Percentiles rank a stretch among this genome's conserved stretches.
These are phyloP conservation scores for Aepyceros melampus DNA, from an alignment of 2,113 vertebrate species.

Conservation along the genomic window DNA sequence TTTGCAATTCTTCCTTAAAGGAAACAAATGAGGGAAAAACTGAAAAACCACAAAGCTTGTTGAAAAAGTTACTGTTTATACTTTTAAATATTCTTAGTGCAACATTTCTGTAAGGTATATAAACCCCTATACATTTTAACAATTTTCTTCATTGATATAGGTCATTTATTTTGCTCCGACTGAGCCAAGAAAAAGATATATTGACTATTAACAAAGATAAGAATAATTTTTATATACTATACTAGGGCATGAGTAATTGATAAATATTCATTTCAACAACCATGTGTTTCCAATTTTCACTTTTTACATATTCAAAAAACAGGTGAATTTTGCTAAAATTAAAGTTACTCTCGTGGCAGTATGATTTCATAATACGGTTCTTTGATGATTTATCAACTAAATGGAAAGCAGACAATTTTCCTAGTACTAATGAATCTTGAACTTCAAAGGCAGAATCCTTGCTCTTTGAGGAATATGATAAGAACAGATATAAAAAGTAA, in stretches of 20 bases:
- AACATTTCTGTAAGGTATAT: not conserved
- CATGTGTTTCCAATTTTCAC: not conserved
- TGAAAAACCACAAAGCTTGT: not conserved
- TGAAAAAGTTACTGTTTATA: not conserved
- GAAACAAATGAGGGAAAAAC: not conserved
- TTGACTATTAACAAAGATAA: not conserved
- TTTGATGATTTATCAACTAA: not conserved
- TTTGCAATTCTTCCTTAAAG: slow-evolving; percentile 85
- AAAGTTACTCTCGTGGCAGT: not conserved
- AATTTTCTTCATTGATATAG: not conserved
- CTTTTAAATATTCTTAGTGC: not conserved
- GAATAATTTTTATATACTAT: not conserved
- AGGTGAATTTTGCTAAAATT: not conserved
- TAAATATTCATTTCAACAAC: not conserved
- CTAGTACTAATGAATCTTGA: not conserved
- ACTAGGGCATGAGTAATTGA: not conserved
- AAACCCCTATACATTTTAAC: not conserved
- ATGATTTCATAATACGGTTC: not conserved
- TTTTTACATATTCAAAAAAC: not conserved
- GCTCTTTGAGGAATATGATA: not conserved
- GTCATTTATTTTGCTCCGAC: not conserved
- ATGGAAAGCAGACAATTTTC: not conserved
- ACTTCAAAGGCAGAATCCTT: not conserved
- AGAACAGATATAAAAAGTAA: not conserved
- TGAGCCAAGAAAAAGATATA: not conserved